Conservation (phyloP, 2,797 vertebrate genomes). For the Gastrophryne carolinensis region DNA sequence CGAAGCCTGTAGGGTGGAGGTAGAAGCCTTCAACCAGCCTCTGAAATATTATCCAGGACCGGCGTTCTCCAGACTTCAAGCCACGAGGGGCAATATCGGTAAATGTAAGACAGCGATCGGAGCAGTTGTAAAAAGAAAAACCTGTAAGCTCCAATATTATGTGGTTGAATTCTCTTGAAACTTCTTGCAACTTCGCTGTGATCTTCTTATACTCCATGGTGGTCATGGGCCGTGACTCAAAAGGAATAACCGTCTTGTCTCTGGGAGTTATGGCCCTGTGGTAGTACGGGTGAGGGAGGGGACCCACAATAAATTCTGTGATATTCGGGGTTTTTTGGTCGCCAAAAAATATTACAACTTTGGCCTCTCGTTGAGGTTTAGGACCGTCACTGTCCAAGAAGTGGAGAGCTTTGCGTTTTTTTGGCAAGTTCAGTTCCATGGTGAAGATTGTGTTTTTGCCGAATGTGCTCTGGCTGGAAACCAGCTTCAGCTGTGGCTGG, state of each 20-base stretch:
- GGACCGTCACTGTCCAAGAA: constrained; percentile 72
- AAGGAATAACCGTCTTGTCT: constrained; percentile 58
- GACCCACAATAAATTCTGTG: constrained; percentile 84
- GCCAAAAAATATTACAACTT: constrained; percentile 80
- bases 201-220: constrained; percentile 73
- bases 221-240: constrained; percentile 75
- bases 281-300: constrained; percentile 74
- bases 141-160: constrained; percentile 78
- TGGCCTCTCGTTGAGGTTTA: constrained; percentile 76
- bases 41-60: constrained; percentile 85
- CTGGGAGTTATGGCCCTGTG: constrained; percentile 62
- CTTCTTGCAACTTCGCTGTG: constrained; percentile 50
- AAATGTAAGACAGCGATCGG: constrained; percentile 76
- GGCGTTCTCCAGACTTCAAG: constrained; percentile 78
- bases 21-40: constrained; percentile 84
- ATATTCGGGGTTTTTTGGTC: constrained; percentile 76
- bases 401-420: constrained; percentile 75
- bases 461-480: constrained; percentile 55
- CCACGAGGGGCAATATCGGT: constrained; percentile 84
- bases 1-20: constrained; percentile 88
- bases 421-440: constrained; percentile 84
- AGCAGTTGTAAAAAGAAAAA: constrained; percentile 77
- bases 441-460: constrained; percentile 85
- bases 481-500: constrained; percentile 72
- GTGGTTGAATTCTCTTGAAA: constrained; percentile 63